Evolutionary conservation across 2,797 vertebrate genomes (phyloP), one percentile per base, ranked within the genome.

Genomic region (Adelosebastes latens): DNA sequence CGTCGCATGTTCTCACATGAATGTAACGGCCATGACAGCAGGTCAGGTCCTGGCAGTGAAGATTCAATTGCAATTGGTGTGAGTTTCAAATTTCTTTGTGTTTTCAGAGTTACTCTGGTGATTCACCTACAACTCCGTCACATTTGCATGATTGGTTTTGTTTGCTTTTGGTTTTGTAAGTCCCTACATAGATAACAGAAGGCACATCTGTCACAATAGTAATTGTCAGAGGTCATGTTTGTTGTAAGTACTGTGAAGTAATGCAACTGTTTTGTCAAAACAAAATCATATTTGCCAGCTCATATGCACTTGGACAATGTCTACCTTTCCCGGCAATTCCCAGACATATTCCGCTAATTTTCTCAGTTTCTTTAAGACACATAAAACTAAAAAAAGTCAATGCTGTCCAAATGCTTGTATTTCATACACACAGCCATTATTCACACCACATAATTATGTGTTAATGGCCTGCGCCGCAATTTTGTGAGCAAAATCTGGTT

Each of bases 381-480:
- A 86, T 91, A 85, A 86, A 89, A 76, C 74, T 58, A 60, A 36
- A 89, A 88, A 85, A 88, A 80, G n/a, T 31, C 22, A 85, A 67
- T 8, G 25, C 58, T 80, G 67, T 78, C 87, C 75, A 88, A 89
- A 83, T 71, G 81, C 86, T 91, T 92, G 79, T 85, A 88, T 90
- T 92, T 91, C 82, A 91, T 82, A 79, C 79, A 83, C 80, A 78
- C 72, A 49, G 77, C 63, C 79, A 86, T 91, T 92, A 92, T 94
- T 92, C 83, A 87, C 92, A 92, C 89, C 81, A 83, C 39, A 67
- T 93, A 91, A 95, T 93, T 92, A 94, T 87, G 92, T 94, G 93
- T 93, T 93, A 93, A 95, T 93, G 83, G 80, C 79, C 83, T 82
- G 70, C 46, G 77, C 86, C 34, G 46, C 87, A 87, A 90, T 92